These are phyloP conservation scores for Rotaria magnacalcarata DNA, from an alignment of 2,888 invertebrate species.

Conservation along the genomic window DNA sequence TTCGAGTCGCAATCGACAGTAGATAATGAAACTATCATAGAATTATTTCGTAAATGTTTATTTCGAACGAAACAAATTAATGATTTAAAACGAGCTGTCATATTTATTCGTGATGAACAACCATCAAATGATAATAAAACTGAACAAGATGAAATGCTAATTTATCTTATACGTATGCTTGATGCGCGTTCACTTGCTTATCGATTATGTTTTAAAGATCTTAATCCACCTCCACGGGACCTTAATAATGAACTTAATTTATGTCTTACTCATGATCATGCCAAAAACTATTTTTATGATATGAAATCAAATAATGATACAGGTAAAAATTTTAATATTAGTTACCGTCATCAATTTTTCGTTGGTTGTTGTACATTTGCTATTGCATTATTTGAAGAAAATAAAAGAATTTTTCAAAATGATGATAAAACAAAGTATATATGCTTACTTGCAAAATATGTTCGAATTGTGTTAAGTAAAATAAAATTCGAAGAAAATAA, in stretches of 20 bases:
- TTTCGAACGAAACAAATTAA: neutral
- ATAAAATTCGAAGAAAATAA: neutral
- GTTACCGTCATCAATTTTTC: neutral
- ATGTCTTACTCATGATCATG: neutral
- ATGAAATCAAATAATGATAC: neutral
- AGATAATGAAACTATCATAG: neutral
- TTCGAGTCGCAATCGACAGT: neutral
- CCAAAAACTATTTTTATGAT: neutral
- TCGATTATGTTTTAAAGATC: neutral
- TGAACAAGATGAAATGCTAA: neutral
- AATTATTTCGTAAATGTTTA: neutral
- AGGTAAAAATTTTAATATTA: neutral
- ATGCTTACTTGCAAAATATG: neutral
- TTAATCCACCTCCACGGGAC: too few relatives aligned
- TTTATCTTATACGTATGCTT: neutral
- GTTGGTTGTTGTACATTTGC: constrained; percentile 26
- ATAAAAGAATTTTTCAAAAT: neutral
- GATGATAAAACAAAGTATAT: neutral
- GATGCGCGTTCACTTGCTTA: neutral
- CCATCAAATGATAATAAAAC: too few relatives aligned
- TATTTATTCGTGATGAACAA: neutral
- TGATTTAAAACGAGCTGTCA: neutral
- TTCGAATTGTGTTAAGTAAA: neutral
- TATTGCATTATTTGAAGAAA: neutral
- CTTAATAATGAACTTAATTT: neutral